These are phyloP conservation scores for Epicampocera succincta DNA, from an alignment of 2,888 invertebrate species.

Conservation along the genomic window DNA sequence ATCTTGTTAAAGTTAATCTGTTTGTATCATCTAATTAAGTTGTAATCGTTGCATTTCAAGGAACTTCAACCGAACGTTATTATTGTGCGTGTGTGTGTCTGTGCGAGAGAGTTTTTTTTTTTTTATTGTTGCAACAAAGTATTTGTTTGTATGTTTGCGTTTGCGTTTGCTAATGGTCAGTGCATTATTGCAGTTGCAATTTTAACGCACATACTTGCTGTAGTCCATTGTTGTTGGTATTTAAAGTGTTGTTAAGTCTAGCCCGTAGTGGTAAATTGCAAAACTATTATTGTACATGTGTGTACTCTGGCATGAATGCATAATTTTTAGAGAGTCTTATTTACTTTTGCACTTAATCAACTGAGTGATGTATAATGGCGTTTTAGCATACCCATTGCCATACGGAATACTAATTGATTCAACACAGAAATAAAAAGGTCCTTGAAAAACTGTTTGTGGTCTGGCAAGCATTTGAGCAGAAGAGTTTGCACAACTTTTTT, in stretches of 20 bases:
- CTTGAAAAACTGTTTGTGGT: no score
- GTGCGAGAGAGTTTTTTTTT: no score
- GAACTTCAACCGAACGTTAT: slow-evolving; percentile 29
- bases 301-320: slow-evolving; percentile 1
- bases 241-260: slow-evolving; percentile 55
- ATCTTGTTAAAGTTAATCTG: slow-evolving; percentile 61
- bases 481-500: no score
- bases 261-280: slow-evolving; percentile 22
- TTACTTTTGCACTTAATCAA: slow-evolving; percentile 36
- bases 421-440: neutral
- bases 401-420: neutral
- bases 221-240: slow-evolving; percentile 32
- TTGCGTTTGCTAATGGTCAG: neutral
- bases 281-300: slow-evolving; percentile 25
- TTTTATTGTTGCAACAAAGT: no score
- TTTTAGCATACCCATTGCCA: slow-evolving; percentile 5
- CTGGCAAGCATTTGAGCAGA: no score
- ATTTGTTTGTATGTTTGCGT: neutral
- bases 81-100: slow-evolving; percentile 18
- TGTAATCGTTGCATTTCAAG: slow-evolving; percentile 48
- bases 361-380: neutral
- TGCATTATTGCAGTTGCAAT: slow-evolving; percentile 9
- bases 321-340: slow-evolving; percentile 8
- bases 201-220: slow-evolving; percentile 4
- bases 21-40: slow-evolving; percentile 59